Percentiles rank a stretch among this genome's conserved stretches.
phyloP scores from a whole-genome alignment of 2,888 invertebrate genomes.

The Dynastes grantii region DNA sequence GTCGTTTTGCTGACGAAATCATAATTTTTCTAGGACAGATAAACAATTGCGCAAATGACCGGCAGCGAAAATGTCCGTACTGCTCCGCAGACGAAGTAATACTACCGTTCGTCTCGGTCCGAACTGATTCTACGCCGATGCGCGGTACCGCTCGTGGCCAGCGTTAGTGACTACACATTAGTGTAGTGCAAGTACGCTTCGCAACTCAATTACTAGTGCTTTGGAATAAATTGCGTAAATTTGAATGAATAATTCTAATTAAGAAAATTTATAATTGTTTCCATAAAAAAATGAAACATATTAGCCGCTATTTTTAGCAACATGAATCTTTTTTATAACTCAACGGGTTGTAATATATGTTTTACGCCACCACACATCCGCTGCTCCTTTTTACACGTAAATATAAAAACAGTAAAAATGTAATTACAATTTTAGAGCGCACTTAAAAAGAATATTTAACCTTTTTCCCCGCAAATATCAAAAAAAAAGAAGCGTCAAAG shows the following conservation, averaged over 20 bases:
- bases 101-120: too few relatives aligned
- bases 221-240: not conserved
- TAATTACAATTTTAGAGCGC: constrained; percentile 1
- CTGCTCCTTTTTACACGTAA: constrained; percentile 1
- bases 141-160: too few relatives aligned
- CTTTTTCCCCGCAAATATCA: not conserved
- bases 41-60: too few relatives aligned
- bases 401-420: constrained; percentile 11
- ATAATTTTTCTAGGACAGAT: too few relatives aligned
- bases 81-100: too few relatives aligned
- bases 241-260: not conserved
- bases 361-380: not conserved
- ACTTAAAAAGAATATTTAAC: not conserved
- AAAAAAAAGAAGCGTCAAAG: not conserved
- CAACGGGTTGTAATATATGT: not conserved
- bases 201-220: not conserved
- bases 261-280: not conserved
- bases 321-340: not conserved
- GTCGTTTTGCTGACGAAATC: too few relatives aligned
- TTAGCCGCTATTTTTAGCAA: not conserved
- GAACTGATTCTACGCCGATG: too few relatives aligned
- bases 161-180: too few relatives aligned
- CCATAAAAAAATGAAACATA: not conserved
- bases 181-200: too few relatives aligned
- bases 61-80: too few relatives aligned